Conservation (phyloP, 2,113 vertebrate genomes). For the Rutilus rutilus region DNA sequence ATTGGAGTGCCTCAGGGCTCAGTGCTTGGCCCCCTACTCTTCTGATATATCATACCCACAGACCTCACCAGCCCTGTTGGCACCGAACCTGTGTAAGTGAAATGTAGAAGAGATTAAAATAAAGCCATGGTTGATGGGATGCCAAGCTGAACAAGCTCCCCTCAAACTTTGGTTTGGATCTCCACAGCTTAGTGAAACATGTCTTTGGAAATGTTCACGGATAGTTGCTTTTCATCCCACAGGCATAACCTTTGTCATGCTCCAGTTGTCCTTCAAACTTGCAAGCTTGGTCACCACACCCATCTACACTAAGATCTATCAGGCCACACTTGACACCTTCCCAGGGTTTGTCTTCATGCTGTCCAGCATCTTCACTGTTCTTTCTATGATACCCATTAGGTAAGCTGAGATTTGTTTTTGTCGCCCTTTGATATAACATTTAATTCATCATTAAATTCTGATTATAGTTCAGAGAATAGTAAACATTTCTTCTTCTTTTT, state of each 20-base stretch:
- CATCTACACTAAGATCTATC: conserved; percentile 87
- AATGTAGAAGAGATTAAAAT: background rate
- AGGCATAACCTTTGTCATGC: conserved; percentile 75
- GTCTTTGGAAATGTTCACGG: background rate
- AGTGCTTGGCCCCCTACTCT: background rate
- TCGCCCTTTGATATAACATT: background rate
- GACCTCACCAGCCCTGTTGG: background rate
- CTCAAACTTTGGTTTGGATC: background rate
- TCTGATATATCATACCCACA: background rate
- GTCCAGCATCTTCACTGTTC: conserved; percentile 79
- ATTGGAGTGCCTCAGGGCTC: background rate
- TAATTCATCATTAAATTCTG: background rate
- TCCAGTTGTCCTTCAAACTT: conserved; percentile 85
- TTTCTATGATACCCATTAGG: conserved; percentile 87
- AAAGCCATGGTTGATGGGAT: background rate
- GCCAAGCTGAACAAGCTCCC: background rate
- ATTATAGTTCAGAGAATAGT: no score
- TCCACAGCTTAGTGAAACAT: background rate
- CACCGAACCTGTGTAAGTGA: background rate
- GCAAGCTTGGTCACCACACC: conserved; percentile 83
- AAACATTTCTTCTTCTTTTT: background rate
- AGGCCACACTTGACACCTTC: conserved; percentile 83
- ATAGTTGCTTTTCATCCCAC: background rate
- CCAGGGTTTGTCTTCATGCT: conserved; percentile 84
- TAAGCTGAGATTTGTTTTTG: conserved; percentile 62